Evolutionary conservation across 2,797 vertebrate species (phyloP).

Genomic region (Dallia pectoralis): DNA sequence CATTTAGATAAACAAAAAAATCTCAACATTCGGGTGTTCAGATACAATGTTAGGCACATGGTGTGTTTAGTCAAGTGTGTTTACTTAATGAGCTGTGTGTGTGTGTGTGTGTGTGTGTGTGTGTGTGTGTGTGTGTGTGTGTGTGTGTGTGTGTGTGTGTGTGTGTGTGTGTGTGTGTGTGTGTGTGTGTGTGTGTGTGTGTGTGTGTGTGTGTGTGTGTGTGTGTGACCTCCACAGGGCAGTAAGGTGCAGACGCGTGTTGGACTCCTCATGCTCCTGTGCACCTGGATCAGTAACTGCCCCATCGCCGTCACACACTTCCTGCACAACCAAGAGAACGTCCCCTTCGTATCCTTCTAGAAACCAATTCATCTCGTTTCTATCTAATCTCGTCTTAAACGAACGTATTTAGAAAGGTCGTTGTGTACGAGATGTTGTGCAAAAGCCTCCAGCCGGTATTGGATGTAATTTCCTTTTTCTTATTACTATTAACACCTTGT

Average conservation of each 20-base stretch:
- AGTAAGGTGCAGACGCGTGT: slow-evolving; percentile 98
- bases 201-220: slow-evolving; percentile 15
- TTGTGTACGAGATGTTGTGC: background rate
- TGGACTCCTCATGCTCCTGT: slow-evolving; percentile 94
- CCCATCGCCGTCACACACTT: slow-evolving; percentile 98
- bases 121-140: slow-evolving; percentile 14
- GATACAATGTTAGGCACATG: background rate
- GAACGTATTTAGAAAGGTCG: too few relatives aligned
- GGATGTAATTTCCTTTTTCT: background rate
- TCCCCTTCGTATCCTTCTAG: slow-evolving; percentile 95
- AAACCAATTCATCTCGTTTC: background rate
- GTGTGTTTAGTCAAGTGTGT: slow-evolving; percentile 2
- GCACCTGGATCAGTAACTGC: slow-evolving; percentile 97
- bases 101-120: slow-evolving; percentile 15
- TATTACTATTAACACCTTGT: background rate
- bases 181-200: slow-evolving; percentile 6
- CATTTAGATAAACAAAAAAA: background rate
- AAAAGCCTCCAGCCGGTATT: background rate
- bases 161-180: slow-evolving; percentile 1
- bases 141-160: background rate
- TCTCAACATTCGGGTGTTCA: background rate
- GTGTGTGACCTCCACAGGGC: slow-evolving; percentile 77
- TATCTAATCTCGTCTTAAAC: too few relatives aligned
- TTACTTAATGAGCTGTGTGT: background rate
- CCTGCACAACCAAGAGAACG: slow-evolving; percentile 94